Base-by-base conservation (phyloP, 2,888 invertebrate genomes). In the Euclidia mi region DNA sequence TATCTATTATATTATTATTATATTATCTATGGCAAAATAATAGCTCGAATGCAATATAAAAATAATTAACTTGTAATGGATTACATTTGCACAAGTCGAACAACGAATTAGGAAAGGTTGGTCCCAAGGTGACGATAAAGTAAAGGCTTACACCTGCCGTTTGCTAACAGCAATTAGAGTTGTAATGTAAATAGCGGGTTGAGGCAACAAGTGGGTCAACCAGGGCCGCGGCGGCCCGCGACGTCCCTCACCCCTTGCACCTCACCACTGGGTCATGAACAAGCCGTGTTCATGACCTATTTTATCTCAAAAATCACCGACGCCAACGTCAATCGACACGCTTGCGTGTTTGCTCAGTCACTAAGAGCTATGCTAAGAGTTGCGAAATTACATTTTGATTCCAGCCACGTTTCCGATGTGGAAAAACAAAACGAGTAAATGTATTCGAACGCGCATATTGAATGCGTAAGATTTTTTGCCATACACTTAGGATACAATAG, bases 171-270 rank as follows among this genome's bases (percentile, higher is more conserved):
- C 83, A 85, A 88, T 89, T 85, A 84, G 85, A 87, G 78, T 81
- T 81, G 84, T 88, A 87, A 88, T 88, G 90, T 90, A 90, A 91
- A 91, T 90, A 90, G 82, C 81, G 84, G 80, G 79, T 78, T 72
- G 76, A 79, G 90, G 90, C 94, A 94, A 94, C 94, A 94, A 94
- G 94, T 93, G 93, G 94, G 94, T 93, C 93, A 92, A 81, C 80
- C 84, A 79, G 87, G 87, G 84, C 77, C 73, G 68, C 73, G 76
- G 62, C 56, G 35, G 68, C 71, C 70, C 46, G 69, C 61, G 56
- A 45, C 57, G 43, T 50, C 64, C 57, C 70, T 15, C 69, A 32
- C 65, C 55, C 68, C 67, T 57, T 60, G 64, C 66, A 62, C 60
- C 71, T 70, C 66, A 58, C 68, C 61, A 76, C 56, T 86, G 83